Conservation (phyloP, 2,797 vertebrate species). For the Malacoraja senta region DNA sequence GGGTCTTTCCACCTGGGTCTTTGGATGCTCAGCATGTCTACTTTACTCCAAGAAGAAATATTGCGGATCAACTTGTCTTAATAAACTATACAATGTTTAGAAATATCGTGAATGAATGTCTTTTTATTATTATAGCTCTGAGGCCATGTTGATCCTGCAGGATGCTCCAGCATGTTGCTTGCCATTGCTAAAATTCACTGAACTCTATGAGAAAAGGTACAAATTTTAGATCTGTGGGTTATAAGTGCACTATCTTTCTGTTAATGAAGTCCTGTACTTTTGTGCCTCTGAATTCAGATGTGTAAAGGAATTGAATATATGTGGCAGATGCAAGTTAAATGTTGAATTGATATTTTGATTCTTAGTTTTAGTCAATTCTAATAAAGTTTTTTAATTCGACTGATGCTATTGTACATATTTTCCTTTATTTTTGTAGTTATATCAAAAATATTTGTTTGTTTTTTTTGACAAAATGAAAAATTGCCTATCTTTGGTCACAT, state of each 20-base stretch:
- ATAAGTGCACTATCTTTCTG: neutral
- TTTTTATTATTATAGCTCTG: constrained; percentile 62
- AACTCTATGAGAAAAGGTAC: constrained; percentile 94
- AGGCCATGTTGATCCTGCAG: constrained; percentile 79
- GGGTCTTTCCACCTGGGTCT: neutral
- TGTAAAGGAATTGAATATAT: no score
- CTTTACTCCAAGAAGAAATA: neutral
- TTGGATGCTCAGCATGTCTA: neutral
- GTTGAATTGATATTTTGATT: no score
- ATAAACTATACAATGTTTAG: neutral
- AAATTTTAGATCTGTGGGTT: constrained; percentile 42
- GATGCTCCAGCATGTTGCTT: constrained; percentile 91
- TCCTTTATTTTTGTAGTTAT: no score
- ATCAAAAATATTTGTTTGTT: no score
- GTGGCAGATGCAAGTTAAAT: no score
- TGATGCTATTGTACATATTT: no score
- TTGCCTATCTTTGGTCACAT: neutral
- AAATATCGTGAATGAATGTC: neutral
- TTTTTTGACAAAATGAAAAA: neutral
- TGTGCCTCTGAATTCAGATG: no score
- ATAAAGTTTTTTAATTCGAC: no score
- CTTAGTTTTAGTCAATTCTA: no score
- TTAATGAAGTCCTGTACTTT: no score
- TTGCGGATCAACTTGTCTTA: neutral
- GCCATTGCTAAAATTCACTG: constrained; percentile 87